Evolutionary conservation across 2,888 invertebrate genomes (phyloP), one percentile per base, ranked within the genome.

Genomic region (Augochlorella aurata): DNA sequence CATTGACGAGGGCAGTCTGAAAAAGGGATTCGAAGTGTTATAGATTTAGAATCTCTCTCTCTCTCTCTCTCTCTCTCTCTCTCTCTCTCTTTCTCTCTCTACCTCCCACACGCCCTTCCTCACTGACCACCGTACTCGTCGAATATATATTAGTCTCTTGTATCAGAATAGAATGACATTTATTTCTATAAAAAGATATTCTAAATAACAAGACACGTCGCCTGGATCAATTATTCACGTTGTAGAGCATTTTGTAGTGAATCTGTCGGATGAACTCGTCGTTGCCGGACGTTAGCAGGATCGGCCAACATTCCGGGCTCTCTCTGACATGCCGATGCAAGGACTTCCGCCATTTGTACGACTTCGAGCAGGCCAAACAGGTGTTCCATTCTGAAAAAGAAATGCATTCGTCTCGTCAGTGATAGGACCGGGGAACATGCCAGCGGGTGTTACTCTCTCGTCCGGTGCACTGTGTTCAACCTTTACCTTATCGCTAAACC

Each of bases 321-420:
- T 93, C 93, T 38, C 93, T 90, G 0, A 94, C 90, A 81, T 94
- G 94, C 49, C 93, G 91, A 71, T 92, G 91, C 74, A 94, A 85
- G 2, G 93, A 93, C 74, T 93, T 93, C 88, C 90, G 93, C 92
- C 94, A 93, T 79, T 93, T 93, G 90, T 94, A 94, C 16, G 92
- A 90, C 74, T 93, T 94, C 47, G 89, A 90, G 79, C 93, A 93
- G 79, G 92, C 92, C 82, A 91, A 84, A 87, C 94, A 94, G 68
- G 88, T 89, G 84, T 90, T 90, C 87, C 74, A 88, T 68, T 90
- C 93, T 93, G 93, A 65, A 92, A 93, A 89, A 90, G 81, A 87
- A 90, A 84, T 73, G 76, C 74, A 85, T 79, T 78, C 71, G 75
- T 65, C 7, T 49, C 16, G 81, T 87, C 83, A 87, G 58, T 70